phyloP scores from a whole-genome alignment of 2,797 vertebrate genomes.

The Zalophus californianus region DNA sequence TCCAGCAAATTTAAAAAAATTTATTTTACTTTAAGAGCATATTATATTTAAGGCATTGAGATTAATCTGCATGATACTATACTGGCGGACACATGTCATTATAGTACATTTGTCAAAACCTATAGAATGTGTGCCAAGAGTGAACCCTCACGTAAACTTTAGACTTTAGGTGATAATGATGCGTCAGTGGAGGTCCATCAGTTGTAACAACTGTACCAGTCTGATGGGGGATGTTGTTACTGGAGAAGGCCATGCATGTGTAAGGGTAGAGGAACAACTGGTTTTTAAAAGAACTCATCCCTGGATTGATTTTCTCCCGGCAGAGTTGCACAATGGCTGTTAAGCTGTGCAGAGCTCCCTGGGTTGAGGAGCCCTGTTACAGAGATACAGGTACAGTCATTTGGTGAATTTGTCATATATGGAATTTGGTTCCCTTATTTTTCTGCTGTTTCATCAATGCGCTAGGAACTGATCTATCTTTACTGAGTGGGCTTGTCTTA shows the following conservation, averaged over 20 bases:
- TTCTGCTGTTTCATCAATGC: neutral
- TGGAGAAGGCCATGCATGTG: neutral
- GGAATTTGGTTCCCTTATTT: neutral
- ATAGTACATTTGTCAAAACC: neutral
- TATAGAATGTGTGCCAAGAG: neutral
- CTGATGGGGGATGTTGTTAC: neutral
- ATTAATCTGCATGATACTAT: neutral
- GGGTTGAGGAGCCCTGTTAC: neutral
- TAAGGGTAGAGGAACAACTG: neutral
- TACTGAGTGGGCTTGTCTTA: neutral
- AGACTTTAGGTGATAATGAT: neutral
- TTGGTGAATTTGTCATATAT: neutral
- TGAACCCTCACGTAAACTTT: neutral
- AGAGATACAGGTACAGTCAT: neutral
- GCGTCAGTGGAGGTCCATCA: neutral
- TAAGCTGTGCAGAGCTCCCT: neutral
- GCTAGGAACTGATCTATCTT: neutral
- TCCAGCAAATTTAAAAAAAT: slow-evolving; percentile 19
- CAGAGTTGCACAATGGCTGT: neutral
- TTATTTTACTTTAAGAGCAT: slow-evolving; percentile 23
- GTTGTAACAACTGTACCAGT: neutral
- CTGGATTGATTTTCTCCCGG: neutral
- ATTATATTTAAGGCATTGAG: neutral
- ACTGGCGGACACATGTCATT: neutral
- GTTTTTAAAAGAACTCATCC: neutral